These are phyloP conservation scores for Polylopha cassiicola DNA, from an alignment of 2,888 invertebrate species.

Conservation along the genomic window DNA sequence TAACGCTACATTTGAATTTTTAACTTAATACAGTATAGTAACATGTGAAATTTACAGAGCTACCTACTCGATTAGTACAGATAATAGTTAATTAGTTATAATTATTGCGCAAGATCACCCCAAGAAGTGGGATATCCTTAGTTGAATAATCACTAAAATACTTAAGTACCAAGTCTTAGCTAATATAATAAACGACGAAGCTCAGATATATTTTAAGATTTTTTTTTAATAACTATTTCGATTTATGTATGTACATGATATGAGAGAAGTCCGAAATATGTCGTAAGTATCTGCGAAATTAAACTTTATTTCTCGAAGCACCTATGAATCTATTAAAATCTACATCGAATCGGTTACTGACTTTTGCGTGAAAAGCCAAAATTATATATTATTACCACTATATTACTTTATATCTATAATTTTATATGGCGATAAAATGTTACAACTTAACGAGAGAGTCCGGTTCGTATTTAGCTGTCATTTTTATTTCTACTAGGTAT, in stretches of 20 bases:
- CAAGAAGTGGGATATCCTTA: constrained; percentile 51
- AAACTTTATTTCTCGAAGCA: constrained; percentile 47
- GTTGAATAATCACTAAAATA: constrained; percentile 56
- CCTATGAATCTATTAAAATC: constrained; percentile 36
- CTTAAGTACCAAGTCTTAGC: constrained; percentile 65
- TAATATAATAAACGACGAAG: constrained; percentile 70
- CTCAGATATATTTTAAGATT: constrained; percentile 74
- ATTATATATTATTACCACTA: too few relatives aligned
- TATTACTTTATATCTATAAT: too few relatives aligned
- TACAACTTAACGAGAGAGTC: too few relatives aligned
- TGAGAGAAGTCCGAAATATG: constrained; percentile 60
- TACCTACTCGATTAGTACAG: constrained; percentile 70
- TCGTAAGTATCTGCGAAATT: constrained; percentile 48
- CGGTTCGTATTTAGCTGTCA: constrained; percentile 9
- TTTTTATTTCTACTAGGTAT: constrained; percentile 17
- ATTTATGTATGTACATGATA: constrained; percentile 73
- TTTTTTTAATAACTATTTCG: constrained; percentile 60
- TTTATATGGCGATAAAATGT: too few relatives aligned
- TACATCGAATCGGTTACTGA: constrained; percentile 16
- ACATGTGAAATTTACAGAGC: constrained; percentile 75
- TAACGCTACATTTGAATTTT: constrained; percentile 69
- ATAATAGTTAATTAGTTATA: constrained; percentile 70
- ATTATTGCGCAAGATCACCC: constrained; percentile 72
- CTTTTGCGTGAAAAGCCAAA: constrained; percentile 12
- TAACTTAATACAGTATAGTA: constrained; percentile 68